Evolutionary conservation across 2,113 vertebrate species (phyloP).

Genomic region (Athene cunicularia): DNA sequence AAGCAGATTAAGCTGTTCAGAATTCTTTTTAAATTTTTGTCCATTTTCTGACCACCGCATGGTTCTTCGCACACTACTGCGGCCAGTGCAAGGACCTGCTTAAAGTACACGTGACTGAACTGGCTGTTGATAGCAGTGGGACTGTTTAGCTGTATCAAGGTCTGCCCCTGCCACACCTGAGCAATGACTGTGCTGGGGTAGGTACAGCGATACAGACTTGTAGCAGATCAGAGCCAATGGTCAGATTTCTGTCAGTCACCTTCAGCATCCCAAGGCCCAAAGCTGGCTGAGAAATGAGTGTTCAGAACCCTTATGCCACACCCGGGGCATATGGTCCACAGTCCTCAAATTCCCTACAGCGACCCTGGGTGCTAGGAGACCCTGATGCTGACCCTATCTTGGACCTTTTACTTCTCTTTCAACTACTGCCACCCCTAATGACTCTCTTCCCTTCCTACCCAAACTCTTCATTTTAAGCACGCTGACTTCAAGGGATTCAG

Average conservation of each 20-base stretch:
- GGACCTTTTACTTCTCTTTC: background rate
- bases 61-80: background rate
- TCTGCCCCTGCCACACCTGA: background rate
- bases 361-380: background rate
- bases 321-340: background rate
- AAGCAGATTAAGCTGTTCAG: background rate
- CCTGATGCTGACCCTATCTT: background rate
- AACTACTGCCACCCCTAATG: background rate
- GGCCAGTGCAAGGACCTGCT: background rate
- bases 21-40: background rate
- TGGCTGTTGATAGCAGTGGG: background rate
- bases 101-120: background rate
- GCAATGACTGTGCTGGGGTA: background rate
- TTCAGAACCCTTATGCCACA: background rate
- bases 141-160: background rate
- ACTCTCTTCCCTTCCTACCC: background rate
- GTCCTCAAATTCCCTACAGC: background rate
- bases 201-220: accelerated
- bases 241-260: background rate
- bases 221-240: background rate
- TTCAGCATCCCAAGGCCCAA: background rate
- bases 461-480: background rate
- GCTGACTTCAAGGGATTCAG: background rate
- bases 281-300: background rate
- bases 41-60: background rate